These are phyloP conservation scores for Lasioglossum malachurum DNA, from an alignment of 2,888 invertebrate genomes.

Conservation along the genomic window DNA sequence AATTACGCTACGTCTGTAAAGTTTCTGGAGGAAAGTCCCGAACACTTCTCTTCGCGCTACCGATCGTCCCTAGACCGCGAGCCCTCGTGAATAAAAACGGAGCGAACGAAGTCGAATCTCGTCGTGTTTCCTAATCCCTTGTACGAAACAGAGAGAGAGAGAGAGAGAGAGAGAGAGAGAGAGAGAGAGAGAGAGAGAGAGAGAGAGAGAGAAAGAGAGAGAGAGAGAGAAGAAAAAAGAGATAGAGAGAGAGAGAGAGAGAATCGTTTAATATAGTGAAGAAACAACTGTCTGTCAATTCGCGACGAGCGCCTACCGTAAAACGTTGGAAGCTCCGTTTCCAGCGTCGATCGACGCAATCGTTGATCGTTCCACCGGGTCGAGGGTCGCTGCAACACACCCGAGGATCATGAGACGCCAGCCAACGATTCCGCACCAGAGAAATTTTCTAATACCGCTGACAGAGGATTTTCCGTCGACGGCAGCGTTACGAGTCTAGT, in stretches of 20 bases:
- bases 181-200: neutral
- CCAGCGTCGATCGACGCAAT: neutral
- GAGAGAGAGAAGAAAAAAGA: no score
- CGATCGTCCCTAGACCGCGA: constrained; percentile 48
- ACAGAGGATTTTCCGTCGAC: neutral
- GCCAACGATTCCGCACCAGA: neutral
- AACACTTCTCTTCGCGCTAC: constrained; percentile 49
- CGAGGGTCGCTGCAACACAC: neutral
- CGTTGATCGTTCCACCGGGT: neutral
- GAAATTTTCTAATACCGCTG: neutral
- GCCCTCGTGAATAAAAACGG: constrained; percentile 36
- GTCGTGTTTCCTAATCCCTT: constrained; percentile 42
- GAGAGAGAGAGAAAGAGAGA: neutral
- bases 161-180: neutral
- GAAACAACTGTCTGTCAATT: constrained; percentile 18
- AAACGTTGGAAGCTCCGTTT: constrained; percentile 5
- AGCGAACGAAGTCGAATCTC: constrained; percentile 31
- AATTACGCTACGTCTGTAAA: constrained; percentile 67
- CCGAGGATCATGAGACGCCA: neutral
- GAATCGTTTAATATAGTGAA: constrained; percentile 7
- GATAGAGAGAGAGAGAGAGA: no score
- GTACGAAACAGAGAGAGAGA: constrained; percentile 14
- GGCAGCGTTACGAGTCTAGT: neutral
- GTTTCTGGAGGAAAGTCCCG: constrained; percentile 51
- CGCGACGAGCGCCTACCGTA: constrained; percentile 17